Percentiles rank a stretch among this genome's conserved stretches.
These are phyloP conservation scores for Sinonovacula constricta DNA, from an alignment of 1,140 invertebrate species.

Conservation along the genomic window DNA sequence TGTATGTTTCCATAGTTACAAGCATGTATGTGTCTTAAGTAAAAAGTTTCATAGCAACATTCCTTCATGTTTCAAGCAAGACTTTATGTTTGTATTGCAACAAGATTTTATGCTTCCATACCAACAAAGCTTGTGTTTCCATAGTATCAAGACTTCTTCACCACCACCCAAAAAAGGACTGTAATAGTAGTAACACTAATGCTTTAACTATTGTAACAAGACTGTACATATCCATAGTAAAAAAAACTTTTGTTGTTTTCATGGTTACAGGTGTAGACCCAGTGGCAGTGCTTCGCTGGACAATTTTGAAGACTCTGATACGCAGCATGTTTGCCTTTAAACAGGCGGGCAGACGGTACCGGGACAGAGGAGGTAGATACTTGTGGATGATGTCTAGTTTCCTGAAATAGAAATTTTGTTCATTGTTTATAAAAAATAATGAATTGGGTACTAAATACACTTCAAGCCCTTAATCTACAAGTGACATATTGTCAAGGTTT, in stretches of 20 bases:
- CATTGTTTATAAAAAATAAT: background rate
- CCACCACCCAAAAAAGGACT: too few species aligned
- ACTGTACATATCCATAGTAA: too few species aligned
- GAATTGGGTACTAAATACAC: background rate
- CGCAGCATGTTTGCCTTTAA: slow-evolving; percentile 95
- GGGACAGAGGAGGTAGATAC: slow-evolving; percentile 63
- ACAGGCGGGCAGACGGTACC: slow-evolving; percentile 85
- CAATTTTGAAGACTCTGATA: slow-evolving; percentile 93
- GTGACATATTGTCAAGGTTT: background rate
- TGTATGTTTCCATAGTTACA: too few species aligned
- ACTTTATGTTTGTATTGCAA: too few species aligned
- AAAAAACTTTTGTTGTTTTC: background rate
- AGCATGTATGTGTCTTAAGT: too few species aligned
- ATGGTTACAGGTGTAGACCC: slow-evolving; percentile 86
- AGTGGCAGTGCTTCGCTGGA: slow-evolving; percentile 96
- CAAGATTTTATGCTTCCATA: too few species aligned
- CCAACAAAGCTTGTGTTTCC: too few species aligned
- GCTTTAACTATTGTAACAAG: too few species aligned
- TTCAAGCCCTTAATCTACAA: background rate
- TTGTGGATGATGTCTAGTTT: background rate
- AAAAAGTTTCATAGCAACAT: too few species aligned
- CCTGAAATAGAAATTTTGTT: background rate
- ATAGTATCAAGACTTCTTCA: too few species aligned
- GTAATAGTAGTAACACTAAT: too few species aligned
- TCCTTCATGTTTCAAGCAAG: too few species aligned